These are phyloP conservation scores for Colletes gigas DNA, from an alignment of 1,140 invertebrate species.

Conservation along the genomic window DNA sequence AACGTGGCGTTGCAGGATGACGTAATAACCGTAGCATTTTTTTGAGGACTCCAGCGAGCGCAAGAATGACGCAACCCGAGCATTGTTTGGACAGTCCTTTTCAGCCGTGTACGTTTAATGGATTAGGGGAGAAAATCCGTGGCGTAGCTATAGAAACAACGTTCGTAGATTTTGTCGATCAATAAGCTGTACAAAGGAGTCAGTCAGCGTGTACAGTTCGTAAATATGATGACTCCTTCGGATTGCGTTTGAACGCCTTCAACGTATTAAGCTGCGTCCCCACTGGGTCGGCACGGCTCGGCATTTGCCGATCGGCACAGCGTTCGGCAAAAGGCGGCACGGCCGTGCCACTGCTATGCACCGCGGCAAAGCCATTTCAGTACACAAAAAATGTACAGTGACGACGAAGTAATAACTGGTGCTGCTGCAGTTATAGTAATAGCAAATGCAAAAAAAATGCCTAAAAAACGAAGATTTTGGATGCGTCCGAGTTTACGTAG, in stretches of 20 bases:
- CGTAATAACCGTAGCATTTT: background rate
- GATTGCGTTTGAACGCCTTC: constrained; percentile 22
- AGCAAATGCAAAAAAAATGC: too few relatives aligned
- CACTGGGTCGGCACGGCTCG: too few relatives aligned
- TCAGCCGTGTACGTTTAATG: constrained; percentile 20
- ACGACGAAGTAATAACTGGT: too few relatives aligned
- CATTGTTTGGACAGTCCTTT: constrained; percentile 29
- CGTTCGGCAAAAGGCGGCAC: too few relatives aligned
- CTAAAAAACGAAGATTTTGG: too few relatives aligned
- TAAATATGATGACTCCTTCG: constrained; percentile 9
- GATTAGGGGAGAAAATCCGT: constrained; percentile 32
- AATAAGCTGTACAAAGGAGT: constrained; percentile 14
- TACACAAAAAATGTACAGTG: too few relatives aligned
- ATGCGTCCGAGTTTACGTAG: too few relatives aligned
- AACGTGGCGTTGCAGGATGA: background rate
- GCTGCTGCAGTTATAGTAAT: too few relatives aligned
- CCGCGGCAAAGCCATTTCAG: too few relatives aligned
- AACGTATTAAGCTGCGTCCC: too few relatives aligned
- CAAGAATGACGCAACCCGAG: background rate
- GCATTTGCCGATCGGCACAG: too few relatives aligned
- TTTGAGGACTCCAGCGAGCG: background rate
- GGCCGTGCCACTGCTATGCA: too few relatives aligned
- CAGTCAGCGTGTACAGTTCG: background rate
- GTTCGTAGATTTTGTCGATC: constrained; percentile 30
- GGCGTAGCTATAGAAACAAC: background rate